Evolutionary conservation across 2,113 vertebrate species (phyloP).

Genomic region (Nothoprocta pentlandii): DNA sequence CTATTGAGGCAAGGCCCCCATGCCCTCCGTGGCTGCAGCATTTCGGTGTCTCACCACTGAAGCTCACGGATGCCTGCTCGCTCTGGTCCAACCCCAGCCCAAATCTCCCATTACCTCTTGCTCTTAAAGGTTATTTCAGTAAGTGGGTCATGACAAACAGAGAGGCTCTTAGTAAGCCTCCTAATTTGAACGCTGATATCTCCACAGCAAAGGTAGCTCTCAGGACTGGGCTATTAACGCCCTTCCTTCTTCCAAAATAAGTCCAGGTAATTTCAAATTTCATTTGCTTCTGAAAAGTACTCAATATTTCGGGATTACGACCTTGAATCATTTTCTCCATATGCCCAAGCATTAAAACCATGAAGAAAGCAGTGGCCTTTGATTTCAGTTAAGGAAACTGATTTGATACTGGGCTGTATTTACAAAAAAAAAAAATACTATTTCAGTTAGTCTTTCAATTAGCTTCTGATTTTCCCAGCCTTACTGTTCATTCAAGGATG

Average conservation of each 20-base stretch:
- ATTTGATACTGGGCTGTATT: background rate
- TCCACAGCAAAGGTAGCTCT: background rate
- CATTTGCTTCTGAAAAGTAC: background rate
- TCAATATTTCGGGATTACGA: background rate
- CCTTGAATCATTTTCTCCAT: background rate
- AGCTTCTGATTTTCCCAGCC: background rate
- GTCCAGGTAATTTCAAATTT: background rate
- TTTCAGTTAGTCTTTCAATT: background rate
- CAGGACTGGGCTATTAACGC: background rate
- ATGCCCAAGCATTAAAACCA: background rate
- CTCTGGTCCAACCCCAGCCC: background rate
- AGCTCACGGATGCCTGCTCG: background rate
- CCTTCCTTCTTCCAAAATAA: background rate
- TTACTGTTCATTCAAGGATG: background rate
- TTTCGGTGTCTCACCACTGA: background rate
- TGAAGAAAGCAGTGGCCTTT: background rate
- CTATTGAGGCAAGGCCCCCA: background rate
- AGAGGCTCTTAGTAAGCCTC: slow-evolving; percentile 9
- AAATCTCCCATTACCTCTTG: slow-evolving; percentile 28
- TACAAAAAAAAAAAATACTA: background rate
- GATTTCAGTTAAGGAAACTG: background rate
- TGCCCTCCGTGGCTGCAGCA: background rate
- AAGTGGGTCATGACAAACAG: slow-evolving; percentile 64
- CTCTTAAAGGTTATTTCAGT: slow-evolving; percentile 55
- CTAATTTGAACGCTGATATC: background rate